Conservation (phyloP, 2,113 vertebrate species). For the Macrotis lagotis region DNA sequence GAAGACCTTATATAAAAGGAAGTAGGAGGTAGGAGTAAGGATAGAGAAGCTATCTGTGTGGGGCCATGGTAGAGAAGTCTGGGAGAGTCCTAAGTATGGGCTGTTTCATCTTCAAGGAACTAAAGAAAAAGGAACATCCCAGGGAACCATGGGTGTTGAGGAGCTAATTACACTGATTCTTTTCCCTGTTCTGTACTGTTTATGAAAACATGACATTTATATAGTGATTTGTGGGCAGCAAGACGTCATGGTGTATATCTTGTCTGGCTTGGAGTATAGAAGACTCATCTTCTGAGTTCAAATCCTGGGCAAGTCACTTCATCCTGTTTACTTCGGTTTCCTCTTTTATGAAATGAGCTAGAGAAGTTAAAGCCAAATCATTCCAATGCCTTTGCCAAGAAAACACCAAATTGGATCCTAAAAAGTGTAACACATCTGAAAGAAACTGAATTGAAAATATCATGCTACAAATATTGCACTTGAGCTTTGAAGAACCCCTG, state of each 20-base stretch:
- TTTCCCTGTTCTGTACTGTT: not conserved
- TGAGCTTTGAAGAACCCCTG: no score
- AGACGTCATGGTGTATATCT: no score
- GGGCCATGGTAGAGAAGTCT: not conserved
- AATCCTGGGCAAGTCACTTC: no score
- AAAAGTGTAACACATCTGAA: not conserved
- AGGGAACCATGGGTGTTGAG: not conserved
- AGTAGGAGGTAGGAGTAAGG: not conserved
- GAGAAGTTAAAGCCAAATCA: no score
- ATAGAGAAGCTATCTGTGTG: not conserved
- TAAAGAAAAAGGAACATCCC: not conserved
- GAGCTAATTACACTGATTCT: not conserved
- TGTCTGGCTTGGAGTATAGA: no score
- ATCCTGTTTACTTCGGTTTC: no score
- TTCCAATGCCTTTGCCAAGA: no score
- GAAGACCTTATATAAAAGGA: not conserved
- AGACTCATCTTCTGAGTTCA: no score
- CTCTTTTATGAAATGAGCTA: no score
- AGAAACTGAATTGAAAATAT: no score
- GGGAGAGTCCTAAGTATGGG: not conserved
- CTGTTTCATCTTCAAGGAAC: not conserved
- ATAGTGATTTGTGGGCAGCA: not conserved
- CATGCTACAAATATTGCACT: no score
- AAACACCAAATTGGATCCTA: no score
- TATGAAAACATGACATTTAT: not conserved